phyloP scores from a whole-genome alignment of 2,888 invertebrate genomes.

The Caenorhabditis afra region DNA sequence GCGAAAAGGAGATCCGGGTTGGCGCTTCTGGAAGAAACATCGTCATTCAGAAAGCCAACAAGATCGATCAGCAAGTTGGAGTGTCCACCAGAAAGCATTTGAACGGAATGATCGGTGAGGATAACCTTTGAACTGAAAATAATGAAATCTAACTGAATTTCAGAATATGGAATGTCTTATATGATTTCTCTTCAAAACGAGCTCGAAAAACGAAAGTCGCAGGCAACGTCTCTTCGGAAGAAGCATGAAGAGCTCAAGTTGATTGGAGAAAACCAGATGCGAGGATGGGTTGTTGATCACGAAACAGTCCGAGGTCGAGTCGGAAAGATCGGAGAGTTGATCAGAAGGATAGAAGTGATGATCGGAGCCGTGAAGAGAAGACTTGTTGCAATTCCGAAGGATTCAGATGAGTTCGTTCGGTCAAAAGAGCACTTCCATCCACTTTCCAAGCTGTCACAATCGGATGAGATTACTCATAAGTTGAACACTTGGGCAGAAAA shows the following conservation, averaged over 20 bases:
- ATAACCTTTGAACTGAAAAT: background rate
- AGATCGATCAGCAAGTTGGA: constrained; percentile 65
- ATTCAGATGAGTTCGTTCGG: constrained; percentile 27
- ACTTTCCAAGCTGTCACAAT: constrained; percentile 51
- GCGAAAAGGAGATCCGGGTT: constrained; percentile 46
- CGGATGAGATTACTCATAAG: constrained; percentile 44
- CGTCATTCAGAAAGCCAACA: constrained; percentile 55
- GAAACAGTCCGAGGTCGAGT: constrained; percentile 18
- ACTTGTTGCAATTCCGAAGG: constrained; percentile 23
- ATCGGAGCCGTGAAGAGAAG: constrained; percentile 25
- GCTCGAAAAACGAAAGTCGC: constrained; percentile 22
- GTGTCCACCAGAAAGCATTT: constrained; percentile 66
- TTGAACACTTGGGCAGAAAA: constrained; percentile 35
- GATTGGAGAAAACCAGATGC: constrained; percentile 29
- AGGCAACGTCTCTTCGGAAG: background rate
- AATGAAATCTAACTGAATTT: constrained; percentile 1
- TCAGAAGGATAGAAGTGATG: constrained; percentile 15
- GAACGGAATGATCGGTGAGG: constrained; percentile 64
- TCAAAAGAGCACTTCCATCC: constrained; percentile 49
- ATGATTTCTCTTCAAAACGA: constrained; percentile 52
- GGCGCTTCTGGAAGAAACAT: constrained; percentile 63
- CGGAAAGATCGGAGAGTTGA: background rate
- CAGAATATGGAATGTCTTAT: constrained; percentile 68
- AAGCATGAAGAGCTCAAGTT: constrained; percentile 10
- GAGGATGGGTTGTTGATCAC: constrained; percentile 46